phyloP scores from a whole-genome alignment of 2,797 vertebrate species.

The Synaphobranchus kaupii region DNA sequence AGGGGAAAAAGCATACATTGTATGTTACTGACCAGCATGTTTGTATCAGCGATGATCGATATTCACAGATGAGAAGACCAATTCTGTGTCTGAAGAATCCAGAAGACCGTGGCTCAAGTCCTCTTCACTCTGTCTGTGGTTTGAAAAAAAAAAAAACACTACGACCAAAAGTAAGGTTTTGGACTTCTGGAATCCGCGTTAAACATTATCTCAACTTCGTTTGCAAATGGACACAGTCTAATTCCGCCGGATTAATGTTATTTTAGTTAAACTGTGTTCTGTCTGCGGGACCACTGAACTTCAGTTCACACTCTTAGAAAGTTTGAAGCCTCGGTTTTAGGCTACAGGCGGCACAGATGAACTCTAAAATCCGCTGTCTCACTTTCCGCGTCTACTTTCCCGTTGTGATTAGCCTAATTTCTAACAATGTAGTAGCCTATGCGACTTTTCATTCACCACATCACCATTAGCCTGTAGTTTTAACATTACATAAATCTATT shows the following conservation, averaged over 20 bases:
- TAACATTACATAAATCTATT: background rate
- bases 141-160: background rate
- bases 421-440: background rate
- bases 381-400: background rate
- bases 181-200: constrained; percentile 51
- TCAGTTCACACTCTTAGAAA: background rate
- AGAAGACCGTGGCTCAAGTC: background rate
- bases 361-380: constrained; percentile 45
- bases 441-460: constrained; percentile 10
- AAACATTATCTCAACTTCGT: constrained; percentile 66
- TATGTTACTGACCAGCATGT: constrained; percentile 30
- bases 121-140: background rate
- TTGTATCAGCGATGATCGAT: background rate
- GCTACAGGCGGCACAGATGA: constrained; percentile 58
- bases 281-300: constrained; percentile 26
- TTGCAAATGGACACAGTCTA: constrained; percentile 67
- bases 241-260: constrained; percentile 66
- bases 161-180: background rate
- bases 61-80: constrained; percentile 11
- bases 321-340: background rate
- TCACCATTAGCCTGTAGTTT: background rate
- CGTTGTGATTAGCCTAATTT: background rate
- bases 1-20: background rate
- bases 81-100: background rate
- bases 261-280: constrained; percentile 28